A percentile compares a stretch with the other conserved stretches of the same genome.
Evolutionary conservation across 92 coral and sea anemone species (phyloP).

Genomic region (Palythoa grandis): DNA sequence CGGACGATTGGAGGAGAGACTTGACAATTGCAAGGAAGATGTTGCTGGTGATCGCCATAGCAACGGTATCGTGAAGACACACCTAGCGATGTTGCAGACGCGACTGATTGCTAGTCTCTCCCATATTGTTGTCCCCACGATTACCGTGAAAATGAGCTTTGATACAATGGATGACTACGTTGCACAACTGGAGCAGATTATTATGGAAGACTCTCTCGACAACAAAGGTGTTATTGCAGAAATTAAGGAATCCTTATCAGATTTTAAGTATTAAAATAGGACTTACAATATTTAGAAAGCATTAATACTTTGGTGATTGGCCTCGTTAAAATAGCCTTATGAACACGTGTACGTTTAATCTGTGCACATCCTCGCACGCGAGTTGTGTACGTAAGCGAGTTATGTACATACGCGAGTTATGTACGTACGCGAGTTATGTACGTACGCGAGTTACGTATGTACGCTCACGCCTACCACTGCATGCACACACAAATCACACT

Average conservation of each 20-base stretch:
- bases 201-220: slow-evolving; percentile 64
- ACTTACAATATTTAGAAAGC: too few relatives aligned
- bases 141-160: slow-evolving; percentile 86
- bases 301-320: too few relatives aligned
- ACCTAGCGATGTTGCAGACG: slow-evolving; percentile 91
- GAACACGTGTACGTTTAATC: too few relatives aligned
- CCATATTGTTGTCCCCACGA: slow-evolving; percentile 75
- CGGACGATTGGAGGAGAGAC: slow-evolving; percentile 73
- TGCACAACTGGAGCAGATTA: slow-evolving; percentile 70
- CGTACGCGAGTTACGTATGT: not conserved
- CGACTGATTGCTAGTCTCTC: slow-evolving; percentile 94
- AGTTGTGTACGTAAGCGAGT: not conserved
- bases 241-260: slow-evolving; percentile 84
- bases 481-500: too few relatives aligned
- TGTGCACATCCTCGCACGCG: too few relatives aligned
- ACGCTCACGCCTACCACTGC: too few relatives aligned
- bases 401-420: not conserved
- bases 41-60: slow-evolving; percentile 73
- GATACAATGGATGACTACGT: slow-evolving; percentile 86
- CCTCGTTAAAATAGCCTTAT: too few relatives aligned
- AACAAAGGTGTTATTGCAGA: slow-evolving; percentile 72
- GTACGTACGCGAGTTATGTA: not conserved
- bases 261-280: slow-evolving; percentile 75
- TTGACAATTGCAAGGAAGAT: slow-evolving; percentile 79
- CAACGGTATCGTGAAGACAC: slow-evolving; percentile 87